Evolutionary conservation across 2,888 invertebrate species (phyloP).

Genomic region (Hyles lineata): DNA sequence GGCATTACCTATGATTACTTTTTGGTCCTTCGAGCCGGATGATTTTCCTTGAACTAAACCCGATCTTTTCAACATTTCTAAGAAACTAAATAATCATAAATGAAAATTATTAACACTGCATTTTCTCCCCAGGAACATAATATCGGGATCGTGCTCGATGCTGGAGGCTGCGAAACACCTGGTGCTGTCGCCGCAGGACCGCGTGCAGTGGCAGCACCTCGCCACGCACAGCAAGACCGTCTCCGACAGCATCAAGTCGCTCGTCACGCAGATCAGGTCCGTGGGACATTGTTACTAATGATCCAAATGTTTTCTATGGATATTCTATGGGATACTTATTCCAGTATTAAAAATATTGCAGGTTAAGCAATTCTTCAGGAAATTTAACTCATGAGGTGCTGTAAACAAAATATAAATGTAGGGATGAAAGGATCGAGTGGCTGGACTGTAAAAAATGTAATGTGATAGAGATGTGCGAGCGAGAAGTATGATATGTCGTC

Average conservation of each 20-base stretch:
- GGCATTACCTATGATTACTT: neutral
- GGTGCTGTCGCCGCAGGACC: constrained; percentile 95
- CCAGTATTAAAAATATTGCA: no score
- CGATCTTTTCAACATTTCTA: no score
- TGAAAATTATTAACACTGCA: no score
- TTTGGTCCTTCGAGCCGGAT: neutral
- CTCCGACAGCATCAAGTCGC: constrained; percentile 97
- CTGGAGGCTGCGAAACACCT: constrained; percentile 95
- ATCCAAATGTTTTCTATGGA: no score
- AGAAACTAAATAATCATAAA: no score
- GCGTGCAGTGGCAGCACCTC: constrained; percentile 96
- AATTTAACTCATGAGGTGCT: neutral
- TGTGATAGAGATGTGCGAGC: no score
- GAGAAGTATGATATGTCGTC: no score
- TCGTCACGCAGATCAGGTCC: constrained; percentile 95
- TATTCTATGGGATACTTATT: no score
- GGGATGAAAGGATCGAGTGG: no score
- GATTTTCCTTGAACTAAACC: no score
- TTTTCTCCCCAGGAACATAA: constrained; percentile 67
- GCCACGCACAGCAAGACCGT: constrained; percentile 97
- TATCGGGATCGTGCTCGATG: constrained; percentile 86
- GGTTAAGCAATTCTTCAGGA: no score
- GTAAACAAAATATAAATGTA: neutral
- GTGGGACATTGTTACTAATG: neutral
- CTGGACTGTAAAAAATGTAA: no score